phyloP scores from a whole-genome alignment of 37 sponge, comb jelly and placozoan genomes.

The Beroe forskalii region DNA sequence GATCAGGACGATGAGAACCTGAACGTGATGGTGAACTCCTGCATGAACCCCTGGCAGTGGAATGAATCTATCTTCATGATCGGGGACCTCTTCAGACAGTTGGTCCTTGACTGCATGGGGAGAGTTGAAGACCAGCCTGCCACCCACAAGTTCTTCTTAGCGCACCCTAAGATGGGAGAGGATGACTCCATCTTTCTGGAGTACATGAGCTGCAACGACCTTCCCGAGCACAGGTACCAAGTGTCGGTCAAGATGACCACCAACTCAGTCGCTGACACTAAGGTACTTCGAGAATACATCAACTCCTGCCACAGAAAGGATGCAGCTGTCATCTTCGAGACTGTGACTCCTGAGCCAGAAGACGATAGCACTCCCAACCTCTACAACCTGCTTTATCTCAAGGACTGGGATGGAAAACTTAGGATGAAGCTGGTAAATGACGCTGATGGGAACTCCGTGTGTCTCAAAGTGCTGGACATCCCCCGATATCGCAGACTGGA shows the following conservation, averaged over 20 bases:
- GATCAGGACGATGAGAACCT: constrained; percentile 26
- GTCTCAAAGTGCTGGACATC: constrained; percentile 20
- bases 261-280: neutral
- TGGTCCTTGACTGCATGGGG: neutral
- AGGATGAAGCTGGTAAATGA: constrained; percentile 6
- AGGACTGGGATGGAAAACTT: neutral
- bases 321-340: neutral
- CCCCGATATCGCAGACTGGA: constrained; percentile 15
- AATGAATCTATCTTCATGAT: constrained; percentile 19
- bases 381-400: constrained; percentile 24
- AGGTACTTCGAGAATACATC: neutral
- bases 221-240: constrained; percentile 15
- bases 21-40: constrained; percentile 37
- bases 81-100: neutral
- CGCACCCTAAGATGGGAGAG: neutral
- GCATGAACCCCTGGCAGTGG: constrained; percentile 48
- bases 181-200: constrained; percentile 15
- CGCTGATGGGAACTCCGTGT: neutral
- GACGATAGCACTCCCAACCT: constrained; percentile 4
- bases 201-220: neutral
- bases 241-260: constrained; percentile 11
- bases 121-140: neutral
- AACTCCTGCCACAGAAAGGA: neutral
- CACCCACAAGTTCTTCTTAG: neutral
- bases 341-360: neutral